Conservation (phyloP, 2,888 invertebrate species). For the Netelia melanura region DNA sequence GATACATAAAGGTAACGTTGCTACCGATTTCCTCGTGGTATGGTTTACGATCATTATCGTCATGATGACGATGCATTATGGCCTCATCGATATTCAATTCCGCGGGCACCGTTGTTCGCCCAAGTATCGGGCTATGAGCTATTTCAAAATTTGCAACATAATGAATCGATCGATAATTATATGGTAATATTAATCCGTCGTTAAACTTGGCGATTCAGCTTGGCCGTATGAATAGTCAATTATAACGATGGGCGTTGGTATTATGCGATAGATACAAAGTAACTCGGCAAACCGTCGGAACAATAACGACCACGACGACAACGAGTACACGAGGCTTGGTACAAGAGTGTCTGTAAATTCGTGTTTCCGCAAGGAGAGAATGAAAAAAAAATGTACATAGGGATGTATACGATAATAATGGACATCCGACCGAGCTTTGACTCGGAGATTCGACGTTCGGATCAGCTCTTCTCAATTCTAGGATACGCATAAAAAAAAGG, state of each 20-base stretch:
- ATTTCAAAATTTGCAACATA: constrained; percentile 28
- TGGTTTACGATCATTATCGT: background rate
- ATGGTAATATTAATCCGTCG: constrained; percentile 17
- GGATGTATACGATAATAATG: background rate
- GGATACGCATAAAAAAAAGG: background rate
- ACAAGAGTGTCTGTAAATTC: constrained; percentile 3
- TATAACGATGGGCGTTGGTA: constrained; percentile 11
- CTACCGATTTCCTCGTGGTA: background rate
- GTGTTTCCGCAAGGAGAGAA: constrained; percentile 21
- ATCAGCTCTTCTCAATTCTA: constrained; percentile 2
- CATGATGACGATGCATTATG: constrained; percentile 2
- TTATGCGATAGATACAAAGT: constrained; percentile 6
- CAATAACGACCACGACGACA: constrained; percentile 30
- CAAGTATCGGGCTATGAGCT: background rate
- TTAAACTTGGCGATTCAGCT: background rate
- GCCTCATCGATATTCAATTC: background rate
- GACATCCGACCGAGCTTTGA: background rate
- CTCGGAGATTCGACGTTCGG: constrained; percentile 16
- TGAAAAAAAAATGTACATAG: constrained; percentile 18
- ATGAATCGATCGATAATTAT: constrained; percentile 25
- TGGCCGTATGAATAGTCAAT: constrained; percentile 32
- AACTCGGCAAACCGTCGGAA: constrained; percentile 12
- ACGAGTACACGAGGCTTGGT: background rate
- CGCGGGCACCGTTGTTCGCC: background rate
- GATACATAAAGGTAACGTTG: background rate